Evolutionary conservation across 2,797 vertebrate species (phyloP).

Genomic region (Clarias fuscus): DNA sequence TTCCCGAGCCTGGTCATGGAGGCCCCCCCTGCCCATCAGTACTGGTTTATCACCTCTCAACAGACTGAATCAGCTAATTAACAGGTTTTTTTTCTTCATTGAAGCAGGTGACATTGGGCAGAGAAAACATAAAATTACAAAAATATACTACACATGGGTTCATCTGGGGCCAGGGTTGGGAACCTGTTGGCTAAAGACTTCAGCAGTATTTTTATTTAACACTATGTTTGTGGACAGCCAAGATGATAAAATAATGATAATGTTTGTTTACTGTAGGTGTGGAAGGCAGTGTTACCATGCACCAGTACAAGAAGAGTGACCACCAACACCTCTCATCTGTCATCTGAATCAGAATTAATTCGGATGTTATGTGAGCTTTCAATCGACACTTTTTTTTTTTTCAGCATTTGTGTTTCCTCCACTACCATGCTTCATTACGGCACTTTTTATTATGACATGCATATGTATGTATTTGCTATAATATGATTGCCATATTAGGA

Average conservation of each 20-base stretch:
- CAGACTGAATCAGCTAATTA: too few relatives aligned
- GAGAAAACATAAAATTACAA: too few relatives aligned
- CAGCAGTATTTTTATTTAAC: too few relatives aligned
- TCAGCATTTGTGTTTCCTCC: too few relatives aligned
- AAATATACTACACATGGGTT: too few relatives aligned
- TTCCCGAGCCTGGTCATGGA: neutral
- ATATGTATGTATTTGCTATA: neutral
- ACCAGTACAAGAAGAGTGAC: neutral
- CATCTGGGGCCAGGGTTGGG: too few relatives aligned
- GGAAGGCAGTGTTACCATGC: conserved; percentile 29
- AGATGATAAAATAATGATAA: neutral
- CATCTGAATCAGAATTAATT: neutral
- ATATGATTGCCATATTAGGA: too few relatives aligned
- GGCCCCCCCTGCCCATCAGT: too few relatives aligned
- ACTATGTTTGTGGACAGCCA: neutral
- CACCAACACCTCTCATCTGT: neutral
- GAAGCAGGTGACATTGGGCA: too few relatives aligned
- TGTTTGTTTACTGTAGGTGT: conserved; percentile 20
- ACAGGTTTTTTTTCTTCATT: too few relatives aligned
- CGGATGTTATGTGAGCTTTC: neutral
- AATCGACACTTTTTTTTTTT: neutral
- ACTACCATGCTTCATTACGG: neutral
- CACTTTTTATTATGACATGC: neutral
- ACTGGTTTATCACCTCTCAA: too few relatives aligned
- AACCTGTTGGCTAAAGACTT: too few relatives aligned